Evolutionary conservation across 2,797 vertebrate species (phyloP).

Genomic region (Taeniopygia guttata): DNA sequence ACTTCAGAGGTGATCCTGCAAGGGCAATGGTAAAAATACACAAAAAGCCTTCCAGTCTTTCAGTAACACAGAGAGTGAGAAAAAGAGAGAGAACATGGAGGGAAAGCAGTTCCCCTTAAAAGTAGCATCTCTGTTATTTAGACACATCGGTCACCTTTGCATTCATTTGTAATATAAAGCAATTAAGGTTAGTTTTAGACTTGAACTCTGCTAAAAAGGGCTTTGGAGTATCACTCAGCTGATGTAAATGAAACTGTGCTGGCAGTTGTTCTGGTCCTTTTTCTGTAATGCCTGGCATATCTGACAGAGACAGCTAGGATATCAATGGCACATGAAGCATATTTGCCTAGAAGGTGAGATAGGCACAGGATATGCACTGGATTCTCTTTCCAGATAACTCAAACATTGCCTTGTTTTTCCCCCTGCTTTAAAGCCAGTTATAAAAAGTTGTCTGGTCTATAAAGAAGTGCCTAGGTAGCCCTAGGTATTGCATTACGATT

Average conservation of each 20-base stretch:
- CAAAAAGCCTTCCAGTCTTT: not conserved
- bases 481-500: not conserved
- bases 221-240: not conserved
- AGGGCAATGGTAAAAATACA: not conserved
- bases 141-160: not conserved
- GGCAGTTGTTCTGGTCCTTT: not conserved
- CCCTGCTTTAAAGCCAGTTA: not conserved
- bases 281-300: fast-evolving
- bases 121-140: not conserved
- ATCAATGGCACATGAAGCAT: fast-evolving
- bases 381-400: not conserved
- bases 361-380: fast-evolving
- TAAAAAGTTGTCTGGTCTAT: not conserved
- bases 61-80: not conserved
- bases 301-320: not conserved
- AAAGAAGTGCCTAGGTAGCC: not conserved
- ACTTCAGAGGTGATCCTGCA: not conserved
- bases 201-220: not conserved
- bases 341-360: not conserved
- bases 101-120: not conserved
- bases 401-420: not conserved
- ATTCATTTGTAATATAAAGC: not conserved
- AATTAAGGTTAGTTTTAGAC: not conserved
- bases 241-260: not conserved
- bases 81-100: not conserved